Evolutionary conservation across 1,140 invertebrate species (phyloP).

Genomic region (Wasmannia auropunctata): DNA sequence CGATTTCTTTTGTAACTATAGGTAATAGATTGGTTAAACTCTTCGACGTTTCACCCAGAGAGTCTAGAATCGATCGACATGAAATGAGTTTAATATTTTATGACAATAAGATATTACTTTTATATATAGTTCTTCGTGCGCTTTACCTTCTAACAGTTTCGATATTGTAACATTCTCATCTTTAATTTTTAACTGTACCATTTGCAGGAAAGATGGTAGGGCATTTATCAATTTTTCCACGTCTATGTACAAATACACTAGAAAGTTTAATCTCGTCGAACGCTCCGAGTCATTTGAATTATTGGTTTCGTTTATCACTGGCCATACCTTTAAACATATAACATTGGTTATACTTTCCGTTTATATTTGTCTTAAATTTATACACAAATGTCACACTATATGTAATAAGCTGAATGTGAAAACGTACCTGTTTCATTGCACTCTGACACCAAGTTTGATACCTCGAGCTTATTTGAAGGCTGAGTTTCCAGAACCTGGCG

Average conservation of each 20-base stretch:
- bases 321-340: slow-evolving; percentile 72
- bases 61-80: too few species aligned
- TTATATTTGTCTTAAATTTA: slow-evolving; percentile 41
- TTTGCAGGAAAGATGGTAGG: slow-evolving; percentile 83
- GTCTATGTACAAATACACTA: slow-evolving; percentile 85
- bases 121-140: not conserved
- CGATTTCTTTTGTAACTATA: slow-evolving; percentile 86
- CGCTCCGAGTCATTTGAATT: slow-evolving; percentile 69
- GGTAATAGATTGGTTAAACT: slow-evolving; percentile 84
- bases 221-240: slow-evolving; percentile 81
- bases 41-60: slow-evolving; percentile 85
- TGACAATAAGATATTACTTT: not conserved
- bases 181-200: slow-evolving; percentile 83
- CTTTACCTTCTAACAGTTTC: slow-evolving; percentile 78
- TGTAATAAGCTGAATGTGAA: not conserved
- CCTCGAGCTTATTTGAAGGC: slow-evolving; percentile 92
- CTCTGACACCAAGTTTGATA: slow-evolving; percentile 90
- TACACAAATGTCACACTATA: too few species aligned
- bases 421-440: slow-evolving; percentile 80
- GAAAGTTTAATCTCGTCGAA: slow-evolving; percentile 79
- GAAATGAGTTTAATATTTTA: slow-evolving; percentile 24
- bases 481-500: slow-evolving; percentile 94
- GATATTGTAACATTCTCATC: slow-evolving; percentile 64
- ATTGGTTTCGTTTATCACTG: slow-evolving; percentile 73
- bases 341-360: not conserved